Base-by-base conservation (phyloP, 1,140 invertebrate genomes). In the Vanessa tameamea region DNA sequence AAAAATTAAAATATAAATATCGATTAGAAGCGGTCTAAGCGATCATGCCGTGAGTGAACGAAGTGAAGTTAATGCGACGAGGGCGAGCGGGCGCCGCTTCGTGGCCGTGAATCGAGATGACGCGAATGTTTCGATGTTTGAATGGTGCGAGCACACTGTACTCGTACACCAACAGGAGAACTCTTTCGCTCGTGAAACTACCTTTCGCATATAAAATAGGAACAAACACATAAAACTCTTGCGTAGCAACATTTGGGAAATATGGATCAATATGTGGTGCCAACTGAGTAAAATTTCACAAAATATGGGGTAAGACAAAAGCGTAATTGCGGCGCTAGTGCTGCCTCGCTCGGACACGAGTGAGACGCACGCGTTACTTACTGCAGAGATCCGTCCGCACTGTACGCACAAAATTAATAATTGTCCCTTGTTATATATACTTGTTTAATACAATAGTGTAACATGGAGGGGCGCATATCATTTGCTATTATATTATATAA, bases 301-400 rank as follows among this genome's bases (percentile, higher is more conserved):
- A 20, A 55, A 55, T n/a, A 20, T 9, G 51, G 16, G n/a, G 5
- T 1, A 15, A 37, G 57, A 14, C 15, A 70, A n/a, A 73, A 72
- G 69, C 51, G 61, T 55, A 50, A 55, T 53, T 59, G 64, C 64
- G 53, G 71, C 64, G 67, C 51, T 69, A 59, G n/a, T 20, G n/a
- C 23, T 14, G 37, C 31, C 67, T 57, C 53, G 55, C 26, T 55
- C 65, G 37, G 37, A 43, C 31, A 3, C 47, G 14, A 48, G 47
- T 15, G 75, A 59, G 61, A 55, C 64, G 73, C 73, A 76, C 77
- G 76, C 81, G 37, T 37, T 86, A 92, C 90, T 91, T 86, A 92
- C 90, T 85, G 89, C 90, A 92, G 23, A 90, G 83, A 51, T 92
- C 90, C 85, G 88, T 89, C 83, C 88, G 84, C 86, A 91, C 89